These are phyloP conservation scores for Hydropsyche tenuis DNA, from an alignment of 1,140 invertebrate genomes.

Conservation along the genomic window DNA sequence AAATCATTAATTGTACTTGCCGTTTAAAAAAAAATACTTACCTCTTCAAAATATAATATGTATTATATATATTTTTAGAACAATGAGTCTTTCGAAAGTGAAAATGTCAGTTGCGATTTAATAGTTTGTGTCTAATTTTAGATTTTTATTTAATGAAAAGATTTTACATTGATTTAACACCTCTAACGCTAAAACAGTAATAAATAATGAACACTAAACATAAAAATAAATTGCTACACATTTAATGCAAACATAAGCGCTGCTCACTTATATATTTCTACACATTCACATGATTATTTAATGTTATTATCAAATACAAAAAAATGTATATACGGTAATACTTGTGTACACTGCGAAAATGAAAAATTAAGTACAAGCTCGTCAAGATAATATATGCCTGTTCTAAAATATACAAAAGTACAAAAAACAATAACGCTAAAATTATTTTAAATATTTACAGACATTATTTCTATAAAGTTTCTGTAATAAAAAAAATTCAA, in stretches of 20 bases:
- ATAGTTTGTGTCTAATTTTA: neutral
- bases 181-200: constrained; percentile 39
- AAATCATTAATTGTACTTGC: too few species aligned
- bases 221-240: constrained; percentile 41
- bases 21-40: too few species aligned
- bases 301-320: constrained; percentile 8
- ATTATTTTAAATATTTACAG: constrained; percentile 22
- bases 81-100: too few species aligned
- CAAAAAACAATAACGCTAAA: constrained; percentile 18
- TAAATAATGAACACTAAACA: constrained; percentile 42
- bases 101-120: too few species aligned
- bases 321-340: constrained; percentile 33
- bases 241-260: constrained; percentile 34
- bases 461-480: neutral
- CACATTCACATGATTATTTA: constrained; percentile 25
- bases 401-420: constrained; percentile 17
- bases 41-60: too few species aligned
- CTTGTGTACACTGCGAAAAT: neutral
- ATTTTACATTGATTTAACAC: constrained; percentile 43
- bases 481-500: neutral
- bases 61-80: too few species aligned
- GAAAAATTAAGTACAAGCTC: neutral
- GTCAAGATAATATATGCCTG: neutral
- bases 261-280: constrained; percentile 34
- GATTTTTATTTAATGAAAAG: constrained; percentile 33